Evolutionary conservation across 2,797 vertebrate genomes (phyloP).

Genomic region (Poeciliopsis infans): DNA sequence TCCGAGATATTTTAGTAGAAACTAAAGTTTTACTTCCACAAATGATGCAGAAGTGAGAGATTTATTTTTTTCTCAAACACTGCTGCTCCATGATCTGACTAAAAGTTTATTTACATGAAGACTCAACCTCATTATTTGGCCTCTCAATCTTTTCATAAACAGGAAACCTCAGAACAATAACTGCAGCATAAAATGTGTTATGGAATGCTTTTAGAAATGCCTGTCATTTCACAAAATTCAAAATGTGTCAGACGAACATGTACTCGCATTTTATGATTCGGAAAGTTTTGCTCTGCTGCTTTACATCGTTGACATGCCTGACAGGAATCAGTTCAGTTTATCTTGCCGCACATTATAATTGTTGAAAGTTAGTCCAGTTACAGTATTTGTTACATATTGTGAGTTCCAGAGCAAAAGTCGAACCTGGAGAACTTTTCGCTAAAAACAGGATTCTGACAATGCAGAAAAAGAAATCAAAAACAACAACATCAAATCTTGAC

Average conservation of each 20-base stretch:
- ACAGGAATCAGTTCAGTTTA: neutral
- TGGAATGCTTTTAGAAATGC: neutral
- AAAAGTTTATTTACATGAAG: neutral
- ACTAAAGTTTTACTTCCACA: neutral
- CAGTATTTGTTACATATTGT: neutral
- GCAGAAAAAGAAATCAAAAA: neutral
- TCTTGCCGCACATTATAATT: neutral
- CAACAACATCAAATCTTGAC: neutral
- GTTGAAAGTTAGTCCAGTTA: neutral
- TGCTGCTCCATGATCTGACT: neutral
- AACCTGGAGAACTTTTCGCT: neutral
- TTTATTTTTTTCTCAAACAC: neutral
- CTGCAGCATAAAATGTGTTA: neutral
- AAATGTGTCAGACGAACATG: neutral
- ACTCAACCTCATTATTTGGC: neutral
- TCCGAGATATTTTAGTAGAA: neutral
- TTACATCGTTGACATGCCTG: neutral
- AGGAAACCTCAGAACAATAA: neutral
- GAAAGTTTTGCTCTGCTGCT: neutral
- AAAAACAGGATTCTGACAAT: neutral
- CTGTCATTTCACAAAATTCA: neutral
- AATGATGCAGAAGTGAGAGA: neutral
- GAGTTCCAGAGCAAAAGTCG: neutral
- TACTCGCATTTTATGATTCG: neutral
- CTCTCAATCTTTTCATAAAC: neutral